Conservation (phyloP, 2,113 vertebrate species). For the Polypterus bichir region DNA sequence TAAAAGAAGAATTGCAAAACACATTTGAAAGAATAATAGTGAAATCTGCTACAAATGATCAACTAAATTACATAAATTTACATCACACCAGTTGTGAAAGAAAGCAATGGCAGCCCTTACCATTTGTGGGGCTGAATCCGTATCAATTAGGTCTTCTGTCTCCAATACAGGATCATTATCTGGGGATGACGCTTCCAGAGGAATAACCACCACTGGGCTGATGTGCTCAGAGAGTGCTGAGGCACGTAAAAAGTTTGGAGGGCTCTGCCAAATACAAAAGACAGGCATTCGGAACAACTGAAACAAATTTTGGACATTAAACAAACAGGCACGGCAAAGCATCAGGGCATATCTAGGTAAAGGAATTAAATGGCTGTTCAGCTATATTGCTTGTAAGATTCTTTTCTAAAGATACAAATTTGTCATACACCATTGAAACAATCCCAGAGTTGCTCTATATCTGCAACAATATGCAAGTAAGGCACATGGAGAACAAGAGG, state of each 20-base stretch:
- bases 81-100: background rate
- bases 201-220: slow-evolving; percentile 93
- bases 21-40: slow-evolving; percentile 37
- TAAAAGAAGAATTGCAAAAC: slow-evolving; percentile 47
- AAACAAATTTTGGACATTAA: background rate
- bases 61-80: background rate
- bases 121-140: slow-evolving; percentile 61
- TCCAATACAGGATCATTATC: slow-evolving; percentile 78
- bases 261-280: slow-evolving; percentile 50
- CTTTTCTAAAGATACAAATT: too few relatives aligned
- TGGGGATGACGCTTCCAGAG: slow-evolving; percentile 71
- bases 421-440: too few relatives aligned
- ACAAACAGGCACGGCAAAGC: background rate
- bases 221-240: slow-evolving; percentile 92
- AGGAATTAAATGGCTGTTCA: too few relatives aligned
- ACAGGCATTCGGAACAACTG: background rate
- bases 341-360: too few relatives aligned
- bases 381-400: too few relatives aligned
- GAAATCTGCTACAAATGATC: background rate
- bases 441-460: too few relatives aligned
- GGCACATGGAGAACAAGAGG: too few relatives aligned
- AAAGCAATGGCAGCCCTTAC: slow-evolving; percentile 26
- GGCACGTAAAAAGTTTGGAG: slow-evolving; percentile 90
- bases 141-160: slow-evolving; percentile 82
- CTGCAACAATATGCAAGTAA: too few relatives aligned